Conservation (phyloP, 64 coral and sea anemone genomes). For the Orbicella faveolata region DNA sequence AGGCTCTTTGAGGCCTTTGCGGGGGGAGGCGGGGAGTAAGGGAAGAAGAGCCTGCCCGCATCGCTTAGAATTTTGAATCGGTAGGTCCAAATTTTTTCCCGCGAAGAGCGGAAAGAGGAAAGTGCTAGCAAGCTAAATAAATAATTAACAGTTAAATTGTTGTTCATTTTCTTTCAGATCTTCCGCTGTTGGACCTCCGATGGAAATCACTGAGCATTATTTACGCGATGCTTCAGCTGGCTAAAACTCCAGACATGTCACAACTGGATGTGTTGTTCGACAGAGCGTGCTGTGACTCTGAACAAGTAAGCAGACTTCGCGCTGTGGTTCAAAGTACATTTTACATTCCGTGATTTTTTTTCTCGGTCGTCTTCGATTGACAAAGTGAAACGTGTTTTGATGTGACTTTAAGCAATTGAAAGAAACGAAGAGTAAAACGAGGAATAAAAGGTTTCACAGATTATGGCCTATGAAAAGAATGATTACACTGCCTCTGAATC, state of each 20-base stretch:
- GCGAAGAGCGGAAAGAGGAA: no score
- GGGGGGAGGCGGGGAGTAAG: no score
- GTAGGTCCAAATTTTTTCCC: no score
- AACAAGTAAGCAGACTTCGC: slow-evolving; percentile 38
- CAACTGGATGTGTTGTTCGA: slow-evolving; percentile 35
- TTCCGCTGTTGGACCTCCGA: slow-evolving; percentile 53
- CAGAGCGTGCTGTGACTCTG: slow-evolving; percentile 49
- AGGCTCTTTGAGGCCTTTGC: no score
- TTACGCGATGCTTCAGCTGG: slow-evolving; percentile 54
- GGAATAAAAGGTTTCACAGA: no score
- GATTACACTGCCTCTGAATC: no score
- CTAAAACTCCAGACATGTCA: slow-evolving; percentile 33
- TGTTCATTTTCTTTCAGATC: slow-evolving; percentile 16
- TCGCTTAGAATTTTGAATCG: no score
- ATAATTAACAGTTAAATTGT: neutral
- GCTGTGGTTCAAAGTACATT: neutral
- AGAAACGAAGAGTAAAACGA: neutral
- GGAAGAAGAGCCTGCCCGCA: no score
- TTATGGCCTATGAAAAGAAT: no score
- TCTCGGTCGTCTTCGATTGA: neutral
- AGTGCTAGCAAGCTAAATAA: neutral
- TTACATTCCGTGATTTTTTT: neutral
- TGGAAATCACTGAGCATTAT: slow-evolving; percentile 74
- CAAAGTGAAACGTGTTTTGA: neutral
- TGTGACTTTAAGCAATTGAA: neutral